These are phyloP conservation scores for Brachionus paranguensis DNA, from an alignment of 1,140 invertebrate genomes.

Conservation along the genomic window DNA sequence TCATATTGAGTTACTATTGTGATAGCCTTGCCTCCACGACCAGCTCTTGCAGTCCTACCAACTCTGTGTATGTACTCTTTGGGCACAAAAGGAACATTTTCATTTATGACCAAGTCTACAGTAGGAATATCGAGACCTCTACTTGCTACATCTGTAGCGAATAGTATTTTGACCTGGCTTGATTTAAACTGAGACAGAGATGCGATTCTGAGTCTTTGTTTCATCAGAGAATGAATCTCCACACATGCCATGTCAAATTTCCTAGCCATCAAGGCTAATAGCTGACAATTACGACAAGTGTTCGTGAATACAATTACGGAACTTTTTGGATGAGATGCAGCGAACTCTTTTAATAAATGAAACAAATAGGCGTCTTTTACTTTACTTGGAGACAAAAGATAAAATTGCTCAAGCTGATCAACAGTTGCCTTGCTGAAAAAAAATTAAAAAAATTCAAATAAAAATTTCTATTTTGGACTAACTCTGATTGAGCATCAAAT, in stretches of 20 bases:
- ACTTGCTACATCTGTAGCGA: slow-evolving; percentile 56
- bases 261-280: slow-evolving; percentile 67
- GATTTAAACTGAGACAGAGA: slow-evolving; percentile 55
- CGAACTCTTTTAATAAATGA: slow-evolving; percentile 73
- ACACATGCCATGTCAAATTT: slow-evolving; percentile 79
- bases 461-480: slow-evolving; percentile 32
- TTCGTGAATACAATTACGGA: slow-evolving; percentile 87
- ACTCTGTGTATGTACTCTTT: slow-evolving; percentile 56
- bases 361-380: slow-evolving; percentile 88
- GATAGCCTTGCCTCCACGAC: slow-evolving; percentile 62
- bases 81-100: slow-evolving; percentile 55
- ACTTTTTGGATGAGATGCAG: slow-evolving; percentile 65
- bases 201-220: slow-evolving; percentile 50
- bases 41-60: slow-evolving; percentile 55
- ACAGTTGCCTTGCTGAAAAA: slow-evolving; percentile 64
- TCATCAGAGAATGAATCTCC: slow-evolving; percentile 63
- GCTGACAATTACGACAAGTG: slow-evolving; percentile 71
- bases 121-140: slow-evolving; percentile 56
- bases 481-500: slow-evolving; percentile 49
- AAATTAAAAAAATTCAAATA: not conserved
- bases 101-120: slow-evolving; percentile 56
- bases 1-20: slow-evolving; percentile 86
- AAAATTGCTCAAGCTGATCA: slow-evolving; percentile 76
- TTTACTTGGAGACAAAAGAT: slow-evolving; percentile 78
- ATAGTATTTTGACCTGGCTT: slow-evolving; percentile 51